These are phyloP conservation scores for Campoletis raptor DNA, from an alignment of 2,888 invertebrate species.

Conservation along the genomic window DNA sequence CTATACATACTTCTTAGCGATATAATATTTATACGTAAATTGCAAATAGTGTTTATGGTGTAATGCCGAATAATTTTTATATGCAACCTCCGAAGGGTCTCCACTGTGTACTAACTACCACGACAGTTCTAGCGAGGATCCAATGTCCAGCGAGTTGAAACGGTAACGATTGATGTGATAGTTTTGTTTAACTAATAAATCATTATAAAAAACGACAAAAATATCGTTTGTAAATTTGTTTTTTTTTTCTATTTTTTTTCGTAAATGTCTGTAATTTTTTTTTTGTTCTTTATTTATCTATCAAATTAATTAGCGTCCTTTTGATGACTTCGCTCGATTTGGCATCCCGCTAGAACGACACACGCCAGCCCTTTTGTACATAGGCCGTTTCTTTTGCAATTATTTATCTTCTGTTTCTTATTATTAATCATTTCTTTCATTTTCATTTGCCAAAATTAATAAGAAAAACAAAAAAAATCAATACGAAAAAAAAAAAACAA, in stretches of 20 bases:
- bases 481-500: constrained; percentile 55
- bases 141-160: constrained; percentile 69
- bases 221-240: background rate
- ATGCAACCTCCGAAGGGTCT: constrained; percentile 82
- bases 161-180: background rate
- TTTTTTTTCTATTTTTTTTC: background rate
- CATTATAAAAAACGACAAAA: background rate
- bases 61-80: constrained; percentile 71
- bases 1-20: constrained; percentile 50
- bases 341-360: constrained; percentile 69
- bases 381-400: constrained; percentile 71
- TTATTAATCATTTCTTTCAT: constrained; percentile 69
- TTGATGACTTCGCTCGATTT: constrained; percentile 34
- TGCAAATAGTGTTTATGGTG: constrained; percentile 70
- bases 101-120: constrained; percentile 78
- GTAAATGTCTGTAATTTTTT: background rate
- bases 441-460: constrained; percentile 75
- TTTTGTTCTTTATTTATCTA: background rate
- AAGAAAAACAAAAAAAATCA: constrained; percentile 53
- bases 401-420: constrained; percentile 69
- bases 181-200: background rate
- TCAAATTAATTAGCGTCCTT: background rate
- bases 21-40: constrained; percentile 64
- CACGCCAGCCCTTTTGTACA: constrained; percentile 74
- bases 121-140: constrained; percentile 75